Conservation (phyloP, 2,888 invertebrate genomes). For the Cepaea hortensis region DNA sequence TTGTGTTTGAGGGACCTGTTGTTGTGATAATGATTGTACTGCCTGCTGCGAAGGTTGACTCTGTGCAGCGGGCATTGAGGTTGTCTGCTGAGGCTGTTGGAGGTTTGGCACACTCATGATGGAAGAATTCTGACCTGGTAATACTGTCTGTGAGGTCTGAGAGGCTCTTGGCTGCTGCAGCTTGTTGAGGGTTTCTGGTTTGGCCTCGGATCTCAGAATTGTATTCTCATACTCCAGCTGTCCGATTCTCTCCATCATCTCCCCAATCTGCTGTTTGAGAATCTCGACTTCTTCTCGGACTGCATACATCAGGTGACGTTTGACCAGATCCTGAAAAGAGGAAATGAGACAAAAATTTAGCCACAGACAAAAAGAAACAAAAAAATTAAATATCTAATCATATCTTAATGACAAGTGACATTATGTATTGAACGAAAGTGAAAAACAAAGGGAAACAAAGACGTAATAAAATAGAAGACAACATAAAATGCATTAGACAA, state of each 20-base stretch:
- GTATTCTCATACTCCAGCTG: constrained; percentile 93
- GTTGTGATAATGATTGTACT: not conserved
- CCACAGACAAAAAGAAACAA: not conserved
- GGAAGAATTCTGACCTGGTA: not conserved
- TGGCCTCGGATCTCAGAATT: constrained; percentile 89
- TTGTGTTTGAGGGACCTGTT: not conserved
- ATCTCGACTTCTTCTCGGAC: constrained; percentile 96
- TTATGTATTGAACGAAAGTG: too few species aligned
- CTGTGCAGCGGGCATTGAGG: not conserved
- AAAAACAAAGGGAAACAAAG: too few species aligned
- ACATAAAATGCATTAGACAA: too few species aligned
- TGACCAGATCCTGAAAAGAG: constrained; percentile 85
- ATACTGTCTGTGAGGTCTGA: constrained; percentile 9
- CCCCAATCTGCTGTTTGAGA: constrained; percentile 92
- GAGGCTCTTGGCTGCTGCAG: constrained; percentile 72
- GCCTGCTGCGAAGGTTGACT: not conserved
- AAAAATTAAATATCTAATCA: not conserved
- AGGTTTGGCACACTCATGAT: not conserved
- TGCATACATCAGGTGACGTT: constrained; percentile 95
- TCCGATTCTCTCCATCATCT: constrained; percentile 91
- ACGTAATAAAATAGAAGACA: too few species aligned
- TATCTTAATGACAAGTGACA: too few species aligned
- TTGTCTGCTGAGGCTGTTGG: constrained; percentile 4
- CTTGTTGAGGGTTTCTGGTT: constrained; percentile 90
- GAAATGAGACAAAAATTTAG: not conserved